These are phyloP conservation scores for Ectemnius continuus DNA, from an alignment of 2,888 invertebrate species.

Conservation along the genomic window DNA sequence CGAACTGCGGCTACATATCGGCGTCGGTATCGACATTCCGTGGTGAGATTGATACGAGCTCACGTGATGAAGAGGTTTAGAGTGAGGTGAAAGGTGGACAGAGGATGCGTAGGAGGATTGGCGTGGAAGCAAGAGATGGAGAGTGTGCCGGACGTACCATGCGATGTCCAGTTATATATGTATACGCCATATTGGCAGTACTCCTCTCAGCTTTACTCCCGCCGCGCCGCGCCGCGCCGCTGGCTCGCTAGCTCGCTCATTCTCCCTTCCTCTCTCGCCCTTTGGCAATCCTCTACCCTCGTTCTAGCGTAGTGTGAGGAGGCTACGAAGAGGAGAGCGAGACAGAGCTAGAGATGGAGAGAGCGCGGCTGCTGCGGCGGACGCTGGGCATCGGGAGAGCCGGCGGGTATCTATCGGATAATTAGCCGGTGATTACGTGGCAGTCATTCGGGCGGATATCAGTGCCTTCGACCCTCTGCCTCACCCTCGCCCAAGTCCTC, in stretches of 20 bases:
- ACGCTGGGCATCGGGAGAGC: constrained; percentile 62
- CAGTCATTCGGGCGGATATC: constrained; percentile 76
- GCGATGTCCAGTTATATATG: constrained; percentile 46
- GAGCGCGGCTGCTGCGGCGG: constrained; percentile 64
- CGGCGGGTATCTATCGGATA: constrained; percentile 76
- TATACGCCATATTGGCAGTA: constrained; percentile 63
- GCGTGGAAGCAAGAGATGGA: constrained; percentile 12
- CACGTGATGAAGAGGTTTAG: constrained; percentile 11
- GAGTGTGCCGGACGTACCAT: constrained; percentile 40
- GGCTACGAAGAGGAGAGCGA: constrained; percentile 25
- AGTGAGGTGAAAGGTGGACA: constrained; percentile 19
- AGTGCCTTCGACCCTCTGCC: constrained; percentile 69
- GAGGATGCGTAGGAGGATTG: constrained; percentile 22
- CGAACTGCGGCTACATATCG: constrained; percentile 34
- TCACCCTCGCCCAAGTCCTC: constrained; percentile 51
- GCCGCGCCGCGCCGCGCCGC: too few relatives aligned
- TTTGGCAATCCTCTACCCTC: constrained; percentile 42
- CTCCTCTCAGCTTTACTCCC: constrained; percentile 56
- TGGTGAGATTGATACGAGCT: constrained; percentile 51
- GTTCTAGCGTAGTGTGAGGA: constrained; percentile 36
- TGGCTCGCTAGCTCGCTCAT: constrained; percentile 45
- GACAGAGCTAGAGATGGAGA: not conserved
- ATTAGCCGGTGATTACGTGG: constrained; percentile 77
- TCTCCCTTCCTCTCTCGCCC: constrained; percentile 49
- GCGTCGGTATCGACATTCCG: constrained; percentile 58